These are phyloP conservation scores for Anseranas semipalmata DNA, from an alignment of 2,113 vertebrate species.

Conservation along the genomic window DNA sequence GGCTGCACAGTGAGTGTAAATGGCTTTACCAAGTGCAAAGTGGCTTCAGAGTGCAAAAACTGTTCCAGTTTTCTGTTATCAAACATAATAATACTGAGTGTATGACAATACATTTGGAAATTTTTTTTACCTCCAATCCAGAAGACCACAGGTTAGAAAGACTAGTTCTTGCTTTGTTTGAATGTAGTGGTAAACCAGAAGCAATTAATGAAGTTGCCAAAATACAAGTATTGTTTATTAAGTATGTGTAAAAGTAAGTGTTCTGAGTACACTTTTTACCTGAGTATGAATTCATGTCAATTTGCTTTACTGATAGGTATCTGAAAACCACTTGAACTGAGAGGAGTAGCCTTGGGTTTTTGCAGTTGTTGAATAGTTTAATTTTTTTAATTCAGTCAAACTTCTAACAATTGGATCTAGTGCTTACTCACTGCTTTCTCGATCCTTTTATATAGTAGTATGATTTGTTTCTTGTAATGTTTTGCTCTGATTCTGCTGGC, in stretches of 20 bases:
- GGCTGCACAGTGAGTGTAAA: not conserved
- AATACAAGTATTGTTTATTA: not conserved
- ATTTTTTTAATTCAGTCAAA: not conserved
- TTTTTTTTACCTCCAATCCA: not conserved
- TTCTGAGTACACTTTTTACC: not conserved
- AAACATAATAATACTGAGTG: not conserved
- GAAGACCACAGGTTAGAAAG: not conserved
- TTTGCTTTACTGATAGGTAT: not conserved
- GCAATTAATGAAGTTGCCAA: not conserved
- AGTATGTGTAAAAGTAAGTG: not conserved
- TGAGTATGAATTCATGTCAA: not conserved
- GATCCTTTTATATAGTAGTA: not conserved
- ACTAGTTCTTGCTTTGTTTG: not conserved
- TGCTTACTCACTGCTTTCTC: not conserved
- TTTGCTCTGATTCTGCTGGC: not conserved
- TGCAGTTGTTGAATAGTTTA: not conserved
- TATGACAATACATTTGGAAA: not conserved
- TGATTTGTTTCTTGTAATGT: not conserved
- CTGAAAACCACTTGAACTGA: not conserved
- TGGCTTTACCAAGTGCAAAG: too few species aligned
- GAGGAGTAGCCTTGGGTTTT: not conserved
- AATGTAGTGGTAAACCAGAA: not conserved
- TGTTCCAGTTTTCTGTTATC: not conserved
- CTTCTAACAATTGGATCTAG: not conserved
- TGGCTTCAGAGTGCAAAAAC: not conserved